Conservation (phyloP, 2,888 invertebrate genomes). For the Drosophila villosipedis region DNA sequence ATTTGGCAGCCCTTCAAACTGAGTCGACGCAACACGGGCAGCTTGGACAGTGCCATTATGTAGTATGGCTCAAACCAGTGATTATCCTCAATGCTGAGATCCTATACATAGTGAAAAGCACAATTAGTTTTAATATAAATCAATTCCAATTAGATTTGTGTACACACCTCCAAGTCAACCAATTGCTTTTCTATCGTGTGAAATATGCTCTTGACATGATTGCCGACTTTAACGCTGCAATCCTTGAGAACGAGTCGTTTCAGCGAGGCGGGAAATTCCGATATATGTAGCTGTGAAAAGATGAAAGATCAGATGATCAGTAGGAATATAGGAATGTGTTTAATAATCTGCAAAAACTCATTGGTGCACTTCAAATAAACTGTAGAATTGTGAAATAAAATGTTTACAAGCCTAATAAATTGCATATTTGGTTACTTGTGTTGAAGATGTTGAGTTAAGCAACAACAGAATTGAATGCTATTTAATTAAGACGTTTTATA, state of each 20-base stretch:
- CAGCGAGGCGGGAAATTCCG: constrained; percentile 88
- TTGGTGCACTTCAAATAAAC: not conserved
- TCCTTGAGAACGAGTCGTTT: constrained; percentile 86
- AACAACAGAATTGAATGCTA: not conserved
- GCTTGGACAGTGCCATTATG: constrained; percentile 90
- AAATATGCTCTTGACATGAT: constrained; percentile 81
- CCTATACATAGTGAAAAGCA: constrained; percentile 84
- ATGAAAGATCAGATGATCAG: not conserved
- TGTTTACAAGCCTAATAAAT: not conserved
- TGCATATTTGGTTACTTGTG: not conserved
- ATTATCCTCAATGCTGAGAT: constrained; percentile 90
- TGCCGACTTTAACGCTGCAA: constrained; percentile 79
- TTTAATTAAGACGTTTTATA: not conserved
- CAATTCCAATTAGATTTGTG: not conserved
- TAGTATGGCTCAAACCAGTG: constrained; percentile 91
- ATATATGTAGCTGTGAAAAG: constrained; percentile 87
- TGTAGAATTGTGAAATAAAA: not conserved
- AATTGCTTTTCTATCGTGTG: constrained; percentile 83
- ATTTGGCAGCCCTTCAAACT: constrained; percentile 88
- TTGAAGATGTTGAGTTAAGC: not conserved
- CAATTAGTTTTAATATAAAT: not conserved
- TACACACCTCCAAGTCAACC: constrained; percentile 75
- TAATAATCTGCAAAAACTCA: not conserved
- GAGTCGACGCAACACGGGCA: constrained; percentile 87
- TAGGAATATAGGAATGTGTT: not conserved